These are phyloP conservation scores for Microvelia longipes DNA, from an alignment of 1,140 invertebrate species.

Conservation along the genomic window DNA sequence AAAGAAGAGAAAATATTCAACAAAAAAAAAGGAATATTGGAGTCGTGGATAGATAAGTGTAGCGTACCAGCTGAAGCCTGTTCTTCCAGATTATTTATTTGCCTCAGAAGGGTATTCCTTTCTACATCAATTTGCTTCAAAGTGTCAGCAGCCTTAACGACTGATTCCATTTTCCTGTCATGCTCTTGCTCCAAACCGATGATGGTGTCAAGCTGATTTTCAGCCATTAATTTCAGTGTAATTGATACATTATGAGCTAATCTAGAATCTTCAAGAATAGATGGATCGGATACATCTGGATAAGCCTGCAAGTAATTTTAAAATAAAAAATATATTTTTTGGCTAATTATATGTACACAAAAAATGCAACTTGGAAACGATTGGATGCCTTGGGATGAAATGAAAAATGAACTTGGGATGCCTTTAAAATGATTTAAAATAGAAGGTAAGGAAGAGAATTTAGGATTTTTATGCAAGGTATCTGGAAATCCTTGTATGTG, in stretches of 20 bases:
- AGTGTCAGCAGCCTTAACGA: constrained; percentile 33
- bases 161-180: constrained; percentile 32
- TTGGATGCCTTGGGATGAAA: too few species aligned
- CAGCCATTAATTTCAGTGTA: constrained; percentile 11
- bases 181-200: constrained; percentile 27
- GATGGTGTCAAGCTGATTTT: constrained; percentile 12
- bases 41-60: too few species aligned
- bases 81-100: constrained; percentile 29
- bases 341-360: too few species aligned
- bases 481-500: too few species aligned
- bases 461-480: too few species aligned
- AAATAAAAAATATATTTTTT: too few species aligned
- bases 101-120: constrained; percentile 37
- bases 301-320: constrained; percentile 12
- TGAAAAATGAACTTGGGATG: too few species aligned
- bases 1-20: too few species aligned
- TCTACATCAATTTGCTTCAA: constrained; percentile 36
- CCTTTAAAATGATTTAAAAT: too few species aligned
- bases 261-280: constrained; percentile 18
- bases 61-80: neutral
- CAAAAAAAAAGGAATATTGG: too few species aligned
- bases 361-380: too few species aligned
- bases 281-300: constrained; percentile 13
- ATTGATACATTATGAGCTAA: constrained; percentile 27
- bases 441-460: too few species aligned